phyloP scores from a whole-genome alignment of 2,797 vertebrate genomes.

The Hemibagrus guttatus region DNA sequence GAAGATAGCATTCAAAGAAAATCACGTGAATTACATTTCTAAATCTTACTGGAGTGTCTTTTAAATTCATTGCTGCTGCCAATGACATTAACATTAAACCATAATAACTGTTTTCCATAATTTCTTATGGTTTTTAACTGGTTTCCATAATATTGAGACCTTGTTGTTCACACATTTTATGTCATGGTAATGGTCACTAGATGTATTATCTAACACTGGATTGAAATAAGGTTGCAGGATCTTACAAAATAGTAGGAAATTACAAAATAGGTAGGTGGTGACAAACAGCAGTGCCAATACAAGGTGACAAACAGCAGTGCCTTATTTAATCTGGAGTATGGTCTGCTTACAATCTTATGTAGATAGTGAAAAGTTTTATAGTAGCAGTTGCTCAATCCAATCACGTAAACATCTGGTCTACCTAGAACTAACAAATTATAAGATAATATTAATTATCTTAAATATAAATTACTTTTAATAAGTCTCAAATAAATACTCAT shows the following conservation, averaged over 20 bases:
- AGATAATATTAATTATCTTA: not conserved
- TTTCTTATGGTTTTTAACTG: no score
- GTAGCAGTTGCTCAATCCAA: not conserved
- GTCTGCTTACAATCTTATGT: not conserved
- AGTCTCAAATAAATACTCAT: not conserved
- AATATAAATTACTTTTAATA: not conserved
- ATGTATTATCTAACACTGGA: not conserved
- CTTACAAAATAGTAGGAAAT: not conserved
- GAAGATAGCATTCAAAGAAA: not conserved
- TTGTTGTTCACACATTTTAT: not conserved
- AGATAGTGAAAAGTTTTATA: not conserved
- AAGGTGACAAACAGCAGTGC: no score
- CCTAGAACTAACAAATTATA: not conserved
- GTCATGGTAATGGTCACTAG: no score
- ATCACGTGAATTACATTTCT: not conserved
- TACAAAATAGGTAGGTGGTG: no score
- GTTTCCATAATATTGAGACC: not conserved
- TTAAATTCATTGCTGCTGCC: not conserved
- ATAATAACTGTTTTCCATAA: not conserved
- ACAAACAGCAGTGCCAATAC: no score
- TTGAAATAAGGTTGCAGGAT: not conserved
- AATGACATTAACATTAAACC: not conserved
- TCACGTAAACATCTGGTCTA: not conserved
- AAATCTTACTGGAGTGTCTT: not conserved
- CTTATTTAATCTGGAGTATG: not conserved